Evolutionary conservation across 1,140 invertebrate genomes (phyloP).

Genomic region (Trichogramma pretiosum): DNA sequence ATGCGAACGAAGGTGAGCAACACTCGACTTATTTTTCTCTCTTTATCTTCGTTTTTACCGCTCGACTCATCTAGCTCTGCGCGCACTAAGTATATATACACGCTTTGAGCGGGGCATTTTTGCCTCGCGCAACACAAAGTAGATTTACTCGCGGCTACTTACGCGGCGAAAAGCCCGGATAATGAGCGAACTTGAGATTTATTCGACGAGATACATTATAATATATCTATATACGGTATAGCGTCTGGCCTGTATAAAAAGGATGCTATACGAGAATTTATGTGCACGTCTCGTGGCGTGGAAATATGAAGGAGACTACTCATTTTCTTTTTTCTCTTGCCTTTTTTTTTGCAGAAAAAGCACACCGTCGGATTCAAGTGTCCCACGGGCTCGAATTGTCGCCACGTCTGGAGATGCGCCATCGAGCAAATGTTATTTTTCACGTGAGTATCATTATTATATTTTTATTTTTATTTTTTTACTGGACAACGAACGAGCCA

Average conservation of each 20-base stretch:
- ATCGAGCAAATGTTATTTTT: constrained; percentile 97
- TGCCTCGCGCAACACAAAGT: background rate
- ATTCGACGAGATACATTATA: no score
- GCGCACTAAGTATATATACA: background rate
- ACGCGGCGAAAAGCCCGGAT: no score
- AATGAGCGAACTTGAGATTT: no score
- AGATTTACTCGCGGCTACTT: no score
- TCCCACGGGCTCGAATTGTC: constrained; percentile 77
- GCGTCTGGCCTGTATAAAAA: no score
- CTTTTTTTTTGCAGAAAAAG: constrained; percentile 85
- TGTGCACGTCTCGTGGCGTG: no score
- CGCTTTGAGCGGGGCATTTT: no score
- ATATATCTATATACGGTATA: no score
- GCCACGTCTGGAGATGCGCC: constrained; percentile 91
- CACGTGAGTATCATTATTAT: constrained; percentile 65
- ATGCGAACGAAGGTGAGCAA: constrained; percentile 53
- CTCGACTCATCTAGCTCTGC: background rate
- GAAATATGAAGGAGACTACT: no score
- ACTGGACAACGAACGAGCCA: no score
- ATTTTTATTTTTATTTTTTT: constrained; percentile 3
- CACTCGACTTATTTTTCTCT: constrained; percentile 5
- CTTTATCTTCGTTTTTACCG: background rate
- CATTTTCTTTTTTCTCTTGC: no score
- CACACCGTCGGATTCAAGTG: constrained; percentile 94
- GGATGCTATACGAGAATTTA: no score